Evolutionary conservation across 2,113 vertebrate genomes (phyloP).

Genomic region (Xerus inauris): DNA sequence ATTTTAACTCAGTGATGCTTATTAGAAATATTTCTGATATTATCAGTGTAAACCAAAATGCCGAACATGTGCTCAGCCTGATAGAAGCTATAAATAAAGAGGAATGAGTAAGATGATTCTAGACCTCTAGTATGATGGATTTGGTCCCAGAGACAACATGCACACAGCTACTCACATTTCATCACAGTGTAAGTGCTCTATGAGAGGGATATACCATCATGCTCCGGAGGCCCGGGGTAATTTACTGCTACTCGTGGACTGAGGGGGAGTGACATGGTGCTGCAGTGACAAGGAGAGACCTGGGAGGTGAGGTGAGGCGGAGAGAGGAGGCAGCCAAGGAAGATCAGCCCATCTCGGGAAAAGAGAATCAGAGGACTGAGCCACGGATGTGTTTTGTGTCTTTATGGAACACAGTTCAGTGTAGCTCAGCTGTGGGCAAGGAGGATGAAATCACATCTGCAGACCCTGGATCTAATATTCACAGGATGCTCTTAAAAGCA

Average conservation of each 20-base stretch:
- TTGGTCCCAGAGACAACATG: background rate
- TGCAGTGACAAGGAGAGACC: background rate
- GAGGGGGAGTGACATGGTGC: background rate
- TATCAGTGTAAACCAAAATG: constrained; percentile 28
- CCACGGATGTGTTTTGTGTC: background rate
- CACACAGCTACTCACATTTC: background rate
- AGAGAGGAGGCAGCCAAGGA: background rate
- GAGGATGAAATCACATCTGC: background rate
- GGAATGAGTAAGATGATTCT: background rate
- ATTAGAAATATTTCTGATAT: background rate
- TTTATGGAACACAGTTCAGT: background rate
- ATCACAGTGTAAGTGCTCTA: background rate
- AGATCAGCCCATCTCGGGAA: fast-evolving
- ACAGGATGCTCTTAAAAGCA: background rate
- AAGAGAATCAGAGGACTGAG: background rate
- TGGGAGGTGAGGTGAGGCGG: background rate
- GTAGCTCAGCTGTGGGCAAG: background rate
- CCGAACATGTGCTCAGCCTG: background rate
- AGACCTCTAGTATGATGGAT: background rate
- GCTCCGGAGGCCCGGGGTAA: background rate
- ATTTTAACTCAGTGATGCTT: background rate
- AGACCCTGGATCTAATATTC: background rate
- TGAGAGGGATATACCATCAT: background rate
- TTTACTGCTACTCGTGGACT: too few species aligned
- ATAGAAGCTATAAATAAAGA: constrained; percentile 1